These are phyloP conservation scores for Nematolebias whitei DNA, from an alignment of 2,113 vertebrate species.

Conservation along the genomic window DNA sequence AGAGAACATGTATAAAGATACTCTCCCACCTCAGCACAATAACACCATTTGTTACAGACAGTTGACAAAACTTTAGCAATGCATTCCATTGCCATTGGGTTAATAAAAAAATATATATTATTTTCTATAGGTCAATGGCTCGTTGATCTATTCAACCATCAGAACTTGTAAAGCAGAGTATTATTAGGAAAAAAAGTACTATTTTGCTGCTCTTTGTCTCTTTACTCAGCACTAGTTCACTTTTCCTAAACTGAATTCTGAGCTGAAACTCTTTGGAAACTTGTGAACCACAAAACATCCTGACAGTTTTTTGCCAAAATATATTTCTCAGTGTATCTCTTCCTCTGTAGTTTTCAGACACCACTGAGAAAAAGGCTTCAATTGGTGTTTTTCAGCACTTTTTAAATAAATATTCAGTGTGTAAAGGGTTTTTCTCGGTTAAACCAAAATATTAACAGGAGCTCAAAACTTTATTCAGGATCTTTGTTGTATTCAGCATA, in stretches of 20 bases:
- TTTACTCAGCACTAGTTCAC: neutral
- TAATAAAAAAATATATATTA: neutral
- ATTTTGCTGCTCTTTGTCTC: neutral
- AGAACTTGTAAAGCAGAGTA: slow-evolving; percentile 12
- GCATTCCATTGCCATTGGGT: neutral
- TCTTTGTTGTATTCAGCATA: slow-evolving; percentile 1
- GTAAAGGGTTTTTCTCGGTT: slow-evolving; percentile 11
- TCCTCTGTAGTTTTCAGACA: slow-evolving; percentile 4
- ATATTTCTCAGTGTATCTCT: slow-evolving; percentile 20
- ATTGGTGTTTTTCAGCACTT: slow-evolving; percentile 21
- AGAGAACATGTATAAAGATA: slow-evolving; percentile 10
- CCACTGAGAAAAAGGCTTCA: slow-evolving; percentile 1
- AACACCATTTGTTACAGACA: neutral
- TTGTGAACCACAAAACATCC: slow-evolving; percentile 23
- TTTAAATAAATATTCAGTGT: slow-evolving; percentile 34
- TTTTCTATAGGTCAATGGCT: neutral
- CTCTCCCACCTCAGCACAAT: neutral
- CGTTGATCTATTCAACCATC: neutral
- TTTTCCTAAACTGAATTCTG: slow-evolving; percentile 1
- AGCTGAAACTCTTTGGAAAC: slow-evolving; percentile 10
- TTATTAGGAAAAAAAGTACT: too few relatives aligned
- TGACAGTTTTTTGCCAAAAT: slow-evolving; percentile 9
- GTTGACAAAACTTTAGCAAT: neutral
- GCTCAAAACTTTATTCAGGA: slow-evolving; percentile 16
- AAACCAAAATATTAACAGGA: slow-evolving; percentile 4